phyloP scores from a whole-genome alignment of 2,797 vertebrate species.

The Lacerta bilineata region DNA sequence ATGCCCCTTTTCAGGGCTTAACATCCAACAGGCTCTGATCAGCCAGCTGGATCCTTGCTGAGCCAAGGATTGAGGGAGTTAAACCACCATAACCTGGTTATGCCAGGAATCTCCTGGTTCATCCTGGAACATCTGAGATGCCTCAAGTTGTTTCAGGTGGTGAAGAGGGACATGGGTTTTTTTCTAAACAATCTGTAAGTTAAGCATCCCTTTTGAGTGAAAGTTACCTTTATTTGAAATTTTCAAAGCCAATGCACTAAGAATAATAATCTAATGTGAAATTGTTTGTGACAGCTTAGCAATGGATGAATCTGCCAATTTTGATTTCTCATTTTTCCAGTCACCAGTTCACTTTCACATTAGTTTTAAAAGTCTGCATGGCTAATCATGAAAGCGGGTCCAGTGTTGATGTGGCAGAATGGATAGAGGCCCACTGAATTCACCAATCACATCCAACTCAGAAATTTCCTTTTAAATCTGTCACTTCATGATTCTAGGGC shows the following conservation, averaged over 20 bases:
- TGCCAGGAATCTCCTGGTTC: no score
- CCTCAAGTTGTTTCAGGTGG: neutral
- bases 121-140: conserved; percentile 18
- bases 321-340: no score
- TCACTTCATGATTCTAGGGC: neutral
- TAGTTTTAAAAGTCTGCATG: conserved; percentile 7
- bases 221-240: neutral
- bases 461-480: neutral
- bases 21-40: no score
- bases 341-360: no score
- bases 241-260: neutral
- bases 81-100: no score
- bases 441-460: neutral
- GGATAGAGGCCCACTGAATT: neutral
- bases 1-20: no score
- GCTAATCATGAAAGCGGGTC: conserved; percentile 8
- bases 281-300: neutral
- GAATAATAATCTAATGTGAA: neutral
- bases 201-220: neutral
- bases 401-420: neutral
- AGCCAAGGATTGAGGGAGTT: no score
- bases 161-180: neutral
- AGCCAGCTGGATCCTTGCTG: no score
- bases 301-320: neutral
- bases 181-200: neutral